Evolutionary conservation across 2,113 vertebrate species (phyloP).

Genomic region (Peromyscus leucopus): DNA sequence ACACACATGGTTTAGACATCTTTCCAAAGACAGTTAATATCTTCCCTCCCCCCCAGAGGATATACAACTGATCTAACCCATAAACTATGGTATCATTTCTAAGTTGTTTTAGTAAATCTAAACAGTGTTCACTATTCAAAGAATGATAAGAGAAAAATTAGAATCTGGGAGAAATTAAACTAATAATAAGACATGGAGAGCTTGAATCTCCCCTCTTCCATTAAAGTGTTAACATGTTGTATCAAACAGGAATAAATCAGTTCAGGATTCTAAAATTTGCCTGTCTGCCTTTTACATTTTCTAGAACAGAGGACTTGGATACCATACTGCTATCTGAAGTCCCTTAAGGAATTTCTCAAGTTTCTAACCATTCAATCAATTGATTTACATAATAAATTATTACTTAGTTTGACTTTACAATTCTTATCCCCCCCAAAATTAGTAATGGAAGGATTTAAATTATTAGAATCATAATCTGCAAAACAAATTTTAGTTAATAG

Average conservation of each 20-base stretch:
- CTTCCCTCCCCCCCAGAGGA: not conserved
- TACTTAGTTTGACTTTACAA: not conserved
- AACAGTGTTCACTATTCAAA: not conserved
- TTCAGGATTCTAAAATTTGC: not conserved
- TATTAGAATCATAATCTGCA: not conserved
- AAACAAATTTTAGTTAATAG: not conserved
- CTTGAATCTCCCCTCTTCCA: not conserved
- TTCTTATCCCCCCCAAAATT: not conserved
- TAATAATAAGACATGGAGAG: not conserved
- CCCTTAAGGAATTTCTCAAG: not conserved
- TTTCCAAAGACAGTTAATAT: not conserved
- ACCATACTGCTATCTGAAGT: not conserved
- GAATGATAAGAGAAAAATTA: not conserved
- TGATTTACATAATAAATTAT: not conserved
- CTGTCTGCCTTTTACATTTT: not conserved
- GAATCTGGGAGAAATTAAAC: not conserved
- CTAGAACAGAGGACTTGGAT: not conserved
- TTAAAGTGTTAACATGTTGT: not conserved
- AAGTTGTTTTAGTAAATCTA: not conserved
- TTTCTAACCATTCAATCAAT: not conserved
- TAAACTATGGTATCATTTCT: not conserved
- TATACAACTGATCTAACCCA: not conserved
- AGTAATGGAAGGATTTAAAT: no score
- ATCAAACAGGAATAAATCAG: not conserved
- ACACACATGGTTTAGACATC: not conserved